phyloP scores from a whole-genome alignment of 2,113 vertebrate genomes.

The Mormoops blainvillei region DNA sequence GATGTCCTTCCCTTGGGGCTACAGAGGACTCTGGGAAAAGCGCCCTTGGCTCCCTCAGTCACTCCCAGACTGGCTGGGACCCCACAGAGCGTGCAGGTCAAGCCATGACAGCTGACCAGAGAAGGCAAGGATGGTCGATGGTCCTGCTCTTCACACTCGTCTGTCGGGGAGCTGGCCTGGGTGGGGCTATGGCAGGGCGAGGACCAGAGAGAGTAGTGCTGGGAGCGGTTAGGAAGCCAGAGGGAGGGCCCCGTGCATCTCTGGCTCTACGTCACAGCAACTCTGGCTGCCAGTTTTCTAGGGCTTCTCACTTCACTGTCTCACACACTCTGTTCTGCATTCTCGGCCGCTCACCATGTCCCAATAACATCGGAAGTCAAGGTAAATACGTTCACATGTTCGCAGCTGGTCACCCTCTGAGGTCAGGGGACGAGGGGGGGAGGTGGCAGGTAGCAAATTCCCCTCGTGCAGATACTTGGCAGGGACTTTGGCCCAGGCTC shows the following conservation, averaged over 20 bases:
- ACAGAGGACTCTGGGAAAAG: neutral
- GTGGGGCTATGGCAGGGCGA: rapidly evolving
- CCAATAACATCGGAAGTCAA: neutral
- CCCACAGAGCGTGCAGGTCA: neutral
- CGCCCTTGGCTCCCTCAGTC: too few relatives aligned
- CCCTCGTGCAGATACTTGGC: neutral
- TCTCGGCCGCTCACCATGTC: neutral
- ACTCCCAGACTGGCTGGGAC: neutral
- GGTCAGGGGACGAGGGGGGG: neutral
- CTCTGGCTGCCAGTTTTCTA: neutral
- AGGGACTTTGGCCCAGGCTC: neutral
- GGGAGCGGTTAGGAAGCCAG: neutral
- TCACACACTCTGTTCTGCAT: neutral
- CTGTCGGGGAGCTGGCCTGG: neutral
- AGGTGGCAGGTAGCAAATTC: neutral
- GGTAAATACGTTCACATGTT: neutral
- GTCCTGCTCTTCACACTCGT: neutral
- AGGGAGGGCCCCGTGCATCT: too few relatives aligned
- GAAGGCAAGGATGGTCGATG: neutral
- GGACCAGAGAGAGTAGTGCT: neutral
- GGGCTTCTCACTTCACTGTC: neutral
- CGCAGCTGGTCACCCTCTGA: neutral
- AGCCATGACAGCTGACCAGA: neutral
- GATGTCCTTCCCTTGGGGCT: neutral
- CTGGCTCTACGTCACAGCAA: rapidly evolving